These are phyloP conservation scores for Cuniculus paca DNA, from an alignment of 2,797 vertebrate species.

Conservation along the genomic window DNA sequence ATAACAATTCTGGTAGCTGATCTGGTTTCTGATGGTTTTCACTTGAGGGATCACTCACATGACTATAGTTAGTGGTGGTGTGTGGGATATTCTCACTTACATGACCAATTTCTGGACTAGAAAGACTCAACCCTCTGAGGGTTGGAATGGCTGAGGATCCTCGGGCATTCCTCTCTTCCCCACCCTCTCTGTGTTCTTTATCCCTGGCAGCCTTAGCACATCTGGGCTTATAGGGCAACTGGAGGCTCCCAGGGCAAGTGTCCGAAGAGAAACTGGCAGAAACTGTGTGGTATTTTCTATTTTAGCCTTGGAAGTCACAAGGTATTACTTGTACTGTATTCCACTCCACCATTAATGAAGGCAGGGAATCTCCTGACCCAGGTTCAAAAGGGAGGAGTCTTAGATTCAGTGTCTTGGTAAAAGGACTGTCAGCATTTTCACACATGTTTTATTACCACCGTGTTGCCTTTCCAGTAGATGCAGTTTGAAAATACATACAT, in stretches of 20 bases:
- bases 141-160: neutral
- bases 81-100: neutral
- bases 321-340: neutral
- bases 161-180: neutral
- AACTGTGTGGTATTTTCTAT: neutral
- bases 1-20: neutral
- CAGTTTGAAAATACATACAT: neutral
- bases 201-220: no score
- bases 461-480: neutral
- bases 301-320: neutral
- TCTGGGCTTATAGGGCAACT: neutral
- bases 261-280: neutral
- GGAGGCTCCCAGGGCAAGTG: neutral
- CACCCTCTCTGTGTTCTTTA: neutral
- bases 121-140: neutral
- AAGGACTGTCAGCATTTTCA: neutral
- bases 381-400: neutral
- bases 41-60: no score
- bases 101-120: neutral
- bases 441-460: neutral
- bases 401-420: no score
- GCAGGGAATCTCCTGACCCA: neutral
- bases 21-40: neutral
- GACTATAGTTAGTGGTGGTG: neutral
- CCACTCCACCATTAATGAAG: neutral